Evolutionary conservation across 2,113 vertebrate genomes (phyloP).

Genomic region (Labeo rohita): DNA sequence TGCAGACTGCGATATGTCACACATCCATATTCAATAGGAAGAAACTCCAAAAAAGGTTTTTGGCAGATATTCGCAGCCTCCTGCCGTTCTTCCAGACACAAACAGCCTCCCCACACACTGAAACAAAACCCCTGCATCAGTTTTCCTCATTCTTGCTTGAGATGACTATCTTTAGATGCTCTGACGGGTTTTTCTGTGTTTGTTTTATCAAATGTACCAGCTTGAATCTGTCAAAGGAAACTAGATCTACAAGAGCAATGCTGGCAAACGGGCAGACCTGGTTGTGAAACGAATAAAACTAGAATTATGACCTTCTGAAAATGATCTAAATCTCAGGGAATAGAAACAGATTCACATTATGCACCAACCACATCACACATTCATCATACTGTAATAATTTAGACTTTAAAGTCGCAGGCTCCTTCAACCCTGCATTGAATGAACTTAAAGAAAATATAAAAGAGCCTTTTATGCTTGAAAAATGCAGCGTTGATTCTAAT

Average conservation of each 20-base stretch:
- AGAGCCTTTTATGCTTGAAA: background rate
- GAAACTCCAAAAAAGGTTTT: background rate
- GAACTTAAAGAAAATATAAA: background rate
- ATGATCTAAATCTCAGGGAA: slow-evolving; percentile 13
- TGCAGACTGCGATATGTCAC: background rate
- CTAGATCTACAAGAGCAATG: background rate
- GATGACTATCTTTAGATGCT: slow-evolving; percentile 5
- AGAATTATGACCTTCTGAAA: slow-evolving; percentile 21
- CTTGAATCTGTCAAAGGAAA: background rate
- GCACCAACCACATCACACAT: background rate
- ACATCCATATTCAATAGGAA: background rate
- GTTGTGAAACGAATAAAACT: background rate
- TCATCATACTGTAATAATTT: slow-evolving; percentile 9
- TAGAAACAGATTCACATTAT: slow-evolving; percentile 8
- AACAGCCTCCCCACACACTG: slow-evolving; percentile 1
- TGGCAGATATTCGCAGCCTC: background rate
- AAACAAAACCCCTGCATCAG: slow-evolving; percentile 38
- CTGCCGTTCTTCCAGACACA: slow-evolving; percentile 20
- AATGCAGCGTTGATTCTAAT: background rate
- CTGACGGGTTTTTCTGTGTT: background rate
- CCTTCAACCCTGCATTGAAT: background rate
- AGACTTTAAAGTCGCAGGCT: background rate
- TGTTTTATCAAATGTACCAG: background rate
- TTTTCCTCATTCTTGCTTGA: slow-evolving; percentile 20
- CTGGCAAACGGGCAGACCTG: background rate